Evolutionary conservation across 2,888 invertebrate genomes (phyloP), one percentile per base, ranked within the genome.

Genomic region (Priocnemis perturbator): DNA sequence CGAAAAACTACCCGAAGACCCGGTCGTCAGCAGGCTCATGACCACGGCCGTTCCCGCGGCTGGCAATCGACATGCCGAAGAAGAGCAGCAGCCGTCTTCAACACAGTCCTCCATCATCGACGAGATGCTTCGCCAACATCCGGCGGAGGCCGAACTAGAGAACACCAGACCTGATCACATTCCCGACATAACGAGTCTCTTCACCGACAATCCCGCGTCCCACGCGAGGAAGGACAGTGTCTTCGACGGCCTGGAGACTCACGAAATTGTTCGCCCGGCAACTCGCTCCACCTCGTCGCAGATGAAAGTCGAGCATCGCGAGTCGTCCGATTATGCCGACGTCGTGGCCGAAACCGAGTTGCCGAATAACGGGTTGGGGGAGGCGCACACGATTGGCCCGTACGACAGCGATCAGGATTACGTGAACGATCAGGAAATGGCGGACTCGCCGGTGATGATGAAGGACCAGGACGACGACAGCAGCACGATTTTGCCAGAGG

Each of bases 171-270:
- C 90, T 44, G 91, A 92, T 74, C 90, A 91, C 63, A 91, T 92
- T 23, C 92, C 92, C 44, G 92, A 92, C 85, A 92, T 92, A 72
- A 90, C 92, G 81, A 91, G 91, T 53, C 91, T 92, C 77, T 92
- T 92, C 85, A 91, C 92, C 67, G 91, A 92, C 17, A 90, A 91
- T 52, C 91, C 91, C 64, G 79, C 76, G 19, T 79, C 82, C 0
- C 80, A 83, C 58, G 75, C 83, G 2, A 83, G 85, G 47, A 84
- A 84, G 58, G 85, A 83, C 63, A 83, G 81, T 68, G 85, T 85
- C 20, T 87, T 88, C 81, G 86, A 86, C 30, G 86, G 85, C 2
- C 79, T 88, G 26, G 86, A 87, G 64, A 87, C 88, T 2, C 88
- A 87, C 66, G 86, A 86, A 56, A 71, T 87, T 37, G 75, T 73